Percentiles rank a stretch among this genome's conserved stretches.
Evolutionary conservation across 2,888 invertebrate species (phyloP).

Genomic region (Cybosia mesomella): DNA sequence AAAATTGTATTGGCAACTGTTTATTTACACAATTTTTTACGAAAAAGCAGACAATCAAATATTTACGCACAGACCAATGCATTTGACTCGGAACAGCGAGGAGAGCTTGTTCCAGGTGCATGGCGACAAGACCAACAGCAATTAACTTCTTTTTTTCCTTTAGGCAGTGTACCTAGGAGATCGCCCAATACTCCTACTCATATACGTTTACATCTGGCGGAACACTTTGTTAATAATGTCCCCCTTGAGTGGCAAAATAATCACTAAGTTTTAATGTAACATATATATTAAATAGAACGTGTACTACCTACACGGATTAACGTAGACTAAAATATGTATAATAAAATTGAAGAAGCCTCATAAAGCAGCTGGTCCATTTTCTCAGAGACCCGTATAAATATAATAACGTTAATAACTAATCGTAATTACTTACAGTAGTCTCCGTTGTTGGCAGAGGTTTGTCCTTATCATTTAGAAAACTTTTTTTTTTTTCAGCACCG

Average conservation of each 20-base stretch:
- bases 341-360: background rate
- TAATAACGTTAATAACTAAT: slow-evolving; percentile 30
- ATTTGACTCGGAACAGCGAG: slow-evolving; percentile 25
- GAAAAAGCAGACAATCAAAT: background rate
- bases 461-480: slow-evolving; percentile 37
- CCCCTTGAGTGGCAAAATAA: slow-evolving; percentile 34
- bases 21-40: slow-evolving; percentile 6
- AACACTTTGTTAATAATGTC: slow-evolving; percentile 33
- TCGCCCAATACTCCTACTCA: slow-evolving; percentile 29
- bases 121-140: slow-evolving; percentile 34
- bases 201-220: slow-evolving; percentile 33
- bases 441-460: slow-evolving; percentile 34
- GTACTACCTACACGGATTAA: too few species aligned
- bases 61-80: slow-evolving; percentile 32
- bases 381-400: slow-evolving; percentile 21
- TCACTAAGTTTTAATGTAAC: slow-evolving; percentile 28
- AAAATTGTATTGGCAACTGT: too few species aligned
- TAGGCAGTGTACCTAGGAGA: slow-evolving; percentile 33
- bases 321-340: too few species aligned
- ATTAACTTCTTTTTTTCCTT: slow-evolving; percentile 30
- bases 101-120: slow-evolving; percentile 27
- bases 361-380: slow-evolving; percentile 29
- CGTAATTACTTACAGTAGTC: slow-evolving; percentile 29
- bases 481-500: too few species aligned
- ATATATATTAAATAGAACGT: background rate